Conservation (phyloP, 2,888 invertebrate genomes). For the Melanostoma mellinum region DNA sequence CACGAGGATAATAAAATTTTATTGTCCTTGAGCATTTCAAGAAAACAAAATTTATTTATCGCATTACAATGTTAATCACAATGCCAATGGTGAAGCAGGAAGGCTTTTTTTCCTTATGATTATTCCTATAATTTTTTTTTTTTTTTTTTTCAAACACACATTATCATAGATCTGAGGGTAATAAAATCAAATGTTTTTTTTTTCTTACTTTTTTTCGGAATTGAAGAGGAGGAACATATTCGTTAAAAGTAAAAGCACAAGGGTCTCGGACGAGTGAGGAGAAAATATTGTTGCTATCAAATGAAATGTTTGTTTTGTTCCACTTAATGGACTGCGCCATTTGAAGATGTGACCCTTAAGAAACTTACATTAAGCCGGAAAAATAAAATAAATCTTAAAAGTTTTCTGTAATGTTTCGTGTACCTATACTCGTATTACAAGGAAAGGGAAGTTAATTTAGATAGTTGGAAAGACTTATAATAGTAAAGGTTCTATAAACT, state of each 20-base stretch:
- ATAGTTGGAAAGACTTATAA: too few species aligned
- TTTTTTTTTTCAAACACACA: not conserved
- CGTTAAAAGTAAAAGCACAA: constrained; percentile 21
- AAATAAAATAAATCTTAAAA: too few species aligned
- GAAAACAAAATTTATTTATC: constrained; percentile 60
- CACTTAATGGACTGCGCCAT: constrained; percentile 37
- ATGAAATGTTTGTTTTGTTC: constrained; percentile 30
- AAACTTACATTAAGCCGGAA: too few species aligned
- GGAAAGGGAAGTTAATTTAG: too few species aligned
- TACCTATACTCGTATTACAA: too few species aligned
- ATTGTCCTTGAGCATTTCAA: constrained; percentile 57
- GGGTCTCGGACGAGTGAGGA: not conserved
- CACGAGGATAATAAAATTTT: constrained; percentile 65
- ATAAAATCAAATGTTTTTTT: constrained; percentile 54
- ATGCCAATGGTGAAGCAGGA: constrained; percentile 1
- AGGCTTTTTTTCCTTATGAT: constrained; percentile 20
- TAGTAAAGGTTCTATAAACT: too few species aligned
- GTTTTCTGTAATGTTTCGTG: too few species aligned
- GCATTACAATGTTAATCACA: constrained; percentile 61
- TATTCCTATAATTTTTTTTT: not conserved
- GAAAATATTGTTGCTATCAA: not conserved
- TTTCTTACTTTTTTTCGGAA: not conserved
- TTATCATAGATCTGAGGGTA: constrained; percentile 19
- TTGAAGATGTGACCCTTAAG: not conserved
- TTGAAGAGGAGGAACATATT: constrained; percentile 31